Base-by-base conservation (phyloP, 2,797 vertebrate genomes). In the Pipistrellus nathusii region DNA sequence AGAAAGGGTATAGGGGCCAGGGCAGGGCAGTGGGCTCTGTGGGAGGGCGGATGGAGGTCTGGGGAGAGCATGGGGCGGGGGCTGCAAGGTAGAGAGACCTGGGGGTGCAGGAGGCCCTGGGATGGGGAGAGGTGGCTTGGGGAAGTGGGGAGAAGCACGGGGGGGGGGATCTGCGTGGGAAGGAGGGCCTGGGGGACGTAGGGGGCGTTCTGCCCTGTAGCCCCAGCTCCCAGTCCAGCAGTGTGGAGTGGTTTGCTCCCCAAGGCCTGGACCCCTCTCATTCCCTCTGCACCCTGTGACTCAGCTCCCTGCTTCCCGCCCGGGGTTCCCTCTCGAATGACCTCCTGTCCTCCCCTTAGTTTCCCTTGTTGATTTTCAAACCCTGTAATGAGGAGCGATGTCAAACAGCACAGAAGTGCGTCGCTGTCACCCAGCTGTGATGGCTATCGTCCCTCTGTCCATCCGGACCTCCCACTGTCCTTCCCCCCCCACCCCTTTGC, bases 401-500 rank as follows among this genome's bases (percentile, higher is more conserved):
- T 32, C 21, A 93, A 64, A 59, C 51, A 71, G 38, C 73, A 53
- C 21, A 25, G 51, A 53, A 25, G 35, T 5, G 9, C 27, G 0
- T 17, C 1, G 27, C 35, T 2, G 23, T 25, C 38, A 5, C 17
- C 18, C 23, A 32, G 38, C 55, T 14, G 12, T 0, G 8, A 17
- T 4, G 5, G 0, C 14, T 11, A 0, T 4, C 17, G 3, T 9
- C 12, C 6, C 27, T 23, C 8, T 10, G 3, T 17, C 17, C 11
- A 0, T 18, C 48, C 5, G 21, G 68, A 6, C 30, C 23, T 6
- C 21, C 8, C 2, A 4, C 20, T 2, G 10, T 2, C 59, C 46
- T 48, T 5, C 17, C 1, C 1, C 0, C 9, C 1, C 1, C 20
- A 1, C 46, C 17, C 1, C 1, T 0, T 41, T 1, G 2, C 20